phyloP scores from a whole-genome alignment of 2,113 vertebrate genomes.

The Penelope pileata region DNA sequence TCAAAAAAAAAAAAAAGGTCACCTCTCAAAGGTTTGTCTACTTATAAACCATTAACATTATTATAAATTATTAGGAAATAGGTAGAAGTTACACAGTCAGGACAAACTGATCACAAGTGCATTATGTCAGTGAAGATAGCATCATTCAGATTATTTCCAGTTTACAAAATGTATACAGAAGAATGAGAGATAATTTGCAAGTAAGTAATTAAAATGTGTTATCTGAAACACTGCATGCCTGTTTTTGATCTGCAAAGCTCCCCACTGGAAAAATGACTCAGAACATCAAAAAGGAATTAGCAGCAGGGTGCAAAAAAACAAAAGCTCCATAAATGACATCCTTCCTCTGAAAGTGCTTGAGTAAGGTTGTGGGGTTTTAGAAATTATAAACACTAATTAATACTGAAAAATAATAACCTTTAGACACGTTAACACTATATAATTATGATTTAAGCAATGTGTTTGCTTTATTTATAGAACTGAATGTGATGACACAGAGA shows the following conservation, averaged over 20 bases:
- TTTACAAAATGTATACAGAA: background rate
- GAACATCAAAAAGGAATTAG: constrained; percentile 13
- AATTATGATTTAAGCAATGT: background rate
- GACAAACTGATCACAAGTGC: background rate
- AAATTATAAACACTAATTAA: background rate
- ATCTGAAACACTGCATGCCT: background rate
- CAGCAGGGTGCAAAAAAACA: background rate
- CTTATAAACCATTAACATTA: background rate
- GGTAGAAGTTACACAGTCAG: background rate
- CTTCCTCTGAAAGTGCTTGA: background rate
- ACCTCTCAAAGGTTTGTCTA: background rate
- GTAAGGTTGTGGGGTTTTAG: background rate
- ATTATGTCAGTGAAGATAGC: background rate
- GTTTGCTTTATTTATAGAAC: background rate
- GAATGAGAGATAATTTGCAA: background rate
- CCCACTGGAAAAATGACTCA: background rate
- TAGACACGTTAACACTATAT: background rate
- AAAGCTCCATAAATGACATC: background rate
- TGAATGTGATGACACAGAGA: background rate
- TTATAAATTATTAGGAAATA: background rate
- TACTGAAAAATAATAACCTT: background rate
- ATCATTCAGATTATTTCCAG: background rate
- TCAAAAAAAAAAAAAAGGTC: background rate
- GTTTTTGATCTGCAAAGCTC: constrained; percentile 32
- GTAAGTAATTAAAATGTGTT: background rate